Percentiles rank a stretch among this genome's conserved stretches.
These are phyloP conservation scores for Lutjanus campechanus DNA, from an alignment of 2,797 vertebrate species.

Conservation along the genomic window DNA sequence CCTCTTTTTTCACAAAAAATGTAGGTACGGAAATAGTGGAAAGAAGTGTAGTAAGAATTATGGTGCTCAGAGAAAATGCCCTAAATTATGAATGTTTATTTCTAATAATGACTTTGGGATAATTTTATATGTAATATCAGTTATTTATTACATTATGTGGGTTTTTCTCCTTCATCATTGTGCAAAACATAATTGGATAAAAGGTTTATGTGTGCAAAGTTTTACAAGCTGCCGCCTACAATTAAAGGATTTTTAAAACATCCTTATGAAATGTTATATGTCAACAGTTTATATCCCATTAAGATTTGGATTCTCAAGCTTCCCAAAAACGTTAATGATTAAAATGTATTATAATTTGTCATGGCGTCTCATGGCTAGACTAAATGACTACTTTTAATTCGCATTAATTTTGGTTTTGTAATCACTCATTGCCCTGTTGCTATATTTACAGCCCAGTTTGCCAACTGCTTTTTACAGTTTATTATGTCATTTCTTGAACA, in stretches of 20 bases:
- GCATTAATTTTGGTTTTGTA: conserved; percentile 77
- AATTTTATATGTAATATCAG: conserved; percentile 6
- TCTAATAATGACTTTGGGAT: background rate
- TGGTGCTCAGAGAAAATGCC: background rate
- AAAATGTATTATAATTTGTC: conserved; percentile 79
- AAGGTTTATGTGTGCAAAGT: conserved; percentile 24
- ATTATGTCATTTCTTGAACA: conserved; percentile 54
- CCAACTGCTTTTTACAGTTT: conserved; percentile 44
- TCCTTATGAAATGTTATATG: conserved; percentile 28
- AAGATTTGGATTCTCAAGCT: conserved; percentile 25
- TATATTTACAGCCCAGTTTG: conserved; percentile 37
- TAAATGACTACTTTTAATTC: conserved; percentile 80
- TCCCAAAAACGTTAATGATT: conserved; percentile 64
- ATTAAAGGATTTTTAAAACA: conserved; percentile 36
- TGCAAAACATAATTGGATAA: conserved; percentile 38
- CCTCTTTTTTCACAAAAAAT: too few relatives aligned
- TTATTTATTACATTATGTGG: conserved; percentile 5
- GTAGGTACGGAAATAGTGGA: background rate
- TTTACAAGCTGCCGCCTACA: conserved; percentile 28
- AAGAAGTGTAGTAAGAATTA: background rate
- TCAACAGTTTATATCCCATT: conserved; percentile 42
- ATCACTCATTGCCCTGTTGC: conserved; percentile 64
- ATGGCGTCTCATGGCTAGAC: conserved; percentile 79
- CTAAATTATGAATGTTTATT: conserved; percentile 1
- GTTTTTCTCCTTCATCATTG: conserved; percentile 8